Evolutionary conservation across 2,113 vertebrate species (phyloP).

Genomic region (Calidris pygmaea): DNA sequence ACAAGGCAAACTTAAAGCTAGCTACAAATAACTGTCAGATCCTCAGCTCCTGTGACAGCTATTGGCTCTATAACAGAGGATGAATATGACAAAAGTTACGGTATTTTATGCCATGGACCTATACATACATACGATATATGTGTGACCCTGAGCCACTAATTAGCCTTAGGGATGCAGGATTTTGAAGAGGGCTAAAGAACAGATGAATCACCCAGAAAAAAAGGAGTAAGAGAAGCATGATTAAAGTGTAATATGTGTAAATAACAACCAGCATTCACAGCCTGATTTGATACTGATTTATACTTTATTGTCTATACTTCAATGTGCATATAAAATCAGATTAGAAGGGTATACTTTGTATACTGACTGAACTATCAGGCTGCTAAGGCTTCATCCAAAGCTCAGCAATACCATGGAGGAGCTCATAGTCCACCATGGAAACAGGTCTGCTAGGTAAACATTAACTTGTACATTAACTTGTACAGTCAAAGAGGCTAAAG

Average conservation of each 20-base stretch:
- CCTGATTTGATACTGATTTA: neutral
- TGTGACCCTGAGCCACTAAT: neutral
- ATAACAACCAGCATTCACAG: neutral
- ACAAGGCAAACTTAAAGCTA: neutral
- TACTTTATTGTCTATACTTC: neutral
- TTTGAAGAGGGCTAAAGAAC: neutral
- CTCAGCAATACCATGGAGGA: neutral
- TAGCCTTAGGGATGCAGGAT: neutral
- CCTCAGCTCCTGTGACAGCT: neutral
- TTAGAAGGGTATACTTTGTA: neutral
- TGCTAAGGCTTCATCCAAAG: neutral
- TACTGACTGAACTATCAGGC: neutral
- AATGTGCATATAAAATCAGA: neutral
- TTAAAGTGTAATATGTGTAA: neutral
- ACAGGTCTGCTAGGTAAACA: rapidly evolving
- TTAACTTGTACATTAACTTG: too few relatives aligned
- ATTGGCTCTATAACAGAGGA: neutral
- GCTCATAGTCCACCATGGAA: rapidly evolving
- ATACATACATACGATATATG: neutral
- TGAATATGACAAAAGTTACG: neutral
- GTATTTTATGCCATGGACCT: neutral
- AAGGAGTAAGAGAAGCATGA: neutral
- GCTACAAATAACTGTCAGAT: neutral
- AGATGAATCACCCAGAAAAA: neutral
- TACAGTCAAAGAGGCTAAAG: neutral